Base-by-base conservation (phyloP, 2,888 invertebrate genomes). In the Thymelicus lineola region DNA sequence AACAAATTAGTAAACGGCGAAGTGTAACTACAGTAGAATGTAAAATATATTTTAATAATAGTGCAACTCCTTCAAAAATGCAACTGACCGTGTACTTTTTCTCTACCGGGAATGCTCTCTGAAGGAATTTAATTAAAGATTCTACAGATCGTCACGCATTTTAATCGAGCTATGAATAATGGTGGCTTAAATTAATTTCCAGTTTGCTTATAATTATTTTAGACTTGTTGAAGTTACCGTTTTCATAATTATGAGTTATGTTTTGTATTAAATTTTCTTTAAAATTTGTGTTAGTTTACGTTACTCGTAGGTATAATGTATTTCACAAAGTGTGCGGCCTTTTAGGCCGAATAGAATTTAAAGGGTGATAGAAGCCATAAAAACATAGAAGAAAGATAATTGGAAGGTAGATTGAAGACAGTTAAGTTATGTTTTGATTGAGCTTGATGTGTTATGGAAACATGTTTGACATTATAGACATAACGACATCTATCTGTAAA, bases 141-240 rank as follows among this genome's bases (percentile, higher is more conserved):
- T 64, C 58, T 70, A 61, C 64, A 55, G 71, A 60, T 57, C 74
- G 77, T 75, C 75, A 75, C 71, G 75, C 72, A 70, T 62, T 68
- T 68, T 71, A 73, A 55, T 65, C 71, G 61, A 65, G 71, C 68
- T 66, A 62, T 69, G 71, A 69, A 72, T 73, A 65, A 71, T 66
- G 63, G 53, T 48, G 68, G 63, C 63, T 38, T 69, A 62, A 60
- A 65, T 65, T 68, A 67, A 66, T 71, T 65, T 71, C 53, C 66
- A 61, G 66, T 63, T 72, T 63, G 64, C 69, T 36, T 57, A 57
- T 48, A 58, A 57, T 58, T 53, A 69, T 38, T 15, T 62, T 48
- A n/a, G 48, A 66, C 55, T 45, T 42, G 45, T 55, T 66, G 14
- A 12, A 55, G 28, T 55, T 28, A 14, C 55, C 28, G 20, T 55